phyloP scores from a whole-genome alignment of 2,888 invertebrate species.

The Meghimatium bilineatum region DNA sequence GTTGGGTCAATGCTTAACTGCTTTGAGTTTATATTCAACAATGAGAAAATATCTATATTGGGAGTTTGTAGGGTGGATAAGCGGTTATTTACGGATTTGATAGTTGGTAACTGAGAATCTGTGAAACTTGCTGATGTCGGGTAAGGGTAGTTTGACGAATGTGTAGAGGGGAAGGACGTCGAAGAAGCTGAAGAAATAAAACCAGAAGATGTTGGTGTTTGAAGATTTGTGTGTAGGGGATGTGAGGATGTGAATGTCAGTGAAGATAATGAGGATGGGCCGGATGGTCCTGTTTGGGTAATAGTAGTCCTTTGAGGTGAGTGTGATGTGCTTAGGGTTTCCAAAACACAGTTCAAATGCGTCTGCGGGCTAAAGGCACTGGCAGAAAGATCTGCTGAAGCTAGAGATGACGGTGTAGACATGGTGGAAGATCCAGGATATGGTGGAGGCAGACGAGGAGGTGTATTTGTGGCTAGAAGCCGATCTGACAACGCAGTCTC shows the following conservation, averaged over 20 bases:
- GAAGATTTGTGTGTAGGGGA: slow-evolving; percentile 15
- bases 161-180: slow-evolving; percentile 3
- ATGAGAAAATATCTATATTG: slow-evolving; percentile 39
- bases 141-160: slow-evolving; percentile 19
- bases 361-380: slow-evolving; percentile 27
- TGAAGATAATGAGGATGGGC: slow-evolving; percentile 23
- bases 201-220: slow-evolving; percentile 14
- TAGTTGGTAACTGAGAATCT: slow-evolving; percentile 1
- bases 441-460: slow-evolving; percentile 53
- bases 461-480: slow-evolving; percentile 34
- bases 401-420: slow-evolving; percentile 54
- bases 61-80: slow-evolving; percentile 25
- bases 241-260: slow-evolving; percentile 34
- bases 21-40: slow-evolving; percentile 30
- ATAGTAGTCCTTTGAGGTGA: slow-evolving; percentile 37
- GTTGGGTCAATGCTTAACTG: slow-evolving; percentile 27
- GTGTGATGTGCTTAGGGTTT: slow-evolving; percentile 9
- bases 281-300: slow-evolving; percentile 38
- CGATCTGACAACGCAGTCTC: slow-evolving; percentile 24
- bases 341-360: slow-evolving; percentile 15
- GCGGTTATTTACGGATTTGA: slow-evolving; percentile 29
- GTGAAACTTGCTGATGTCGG: neutral
- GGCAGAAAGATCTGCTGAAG: slow-evolving; percentile 41
- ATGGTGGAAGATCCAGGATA: slow-evolving; percentile 52
- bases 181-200: slow-evolving; percentile 33